Evolutionary conservation across 2,888 invertebrate genomes (phyloP).

Genomic region (Heliconius charithonia): DNA sequence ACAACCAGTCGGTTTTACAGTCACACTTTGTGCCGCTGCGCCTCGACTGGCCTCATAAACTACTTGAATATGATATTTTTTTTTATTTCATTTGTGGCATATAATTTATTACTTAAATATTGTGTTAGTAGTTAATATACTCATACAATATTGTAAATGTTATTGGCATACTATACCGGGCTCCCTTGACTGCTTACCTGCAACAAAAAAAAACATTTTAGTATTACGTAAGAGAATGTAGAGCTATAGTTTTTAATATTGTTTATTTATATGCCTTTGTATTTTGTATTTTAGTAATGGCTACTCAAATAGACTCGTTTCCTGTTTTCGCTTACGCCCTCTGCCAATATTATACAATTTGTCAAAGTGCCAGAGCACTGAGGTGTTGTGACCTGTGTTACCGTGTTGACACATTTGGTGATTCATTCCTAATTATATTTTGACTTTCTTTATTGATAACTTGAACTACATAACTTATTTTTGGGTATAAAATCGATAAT

Average conservation of each 20-base stretch:
- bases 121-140: no score
- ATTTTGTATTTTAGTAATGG: conserved; percentile 50
- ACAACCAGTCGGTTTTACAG: no score
- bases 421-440: conserved; percentile 52
- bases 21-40: no score
- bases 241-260: conserved; percentile 14
- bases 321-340: conserved; percentile 73
- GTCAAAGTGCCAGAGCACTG: conserved; percentile 70
- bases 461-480: conserved; percentile 17
- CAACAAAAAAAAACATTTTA: conserved; percentile 39
- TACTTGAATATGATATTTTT: no score
- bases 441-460: conserved; percentile 30
- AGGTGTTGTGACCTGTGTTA: conserved; percentile 73
- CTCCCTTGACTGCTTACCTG: conserved; percentile 35
- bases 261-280: conserved; percentile 36
- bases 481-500: not conserved
- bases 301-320: conserved; percentile 74
- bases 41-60: no score
- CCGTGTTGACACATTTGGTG: conserved; percentile 60
- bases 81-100: no score
- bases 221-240: conserved; percentile 26
- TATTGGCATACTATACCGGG: conserved; percentile 20
- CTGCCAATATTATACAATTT: conserved; percentile 72
- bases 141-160: not conserved
- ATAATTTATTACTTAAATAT: no score